A percentile compares a stretch with the other conserved stretches of the same genome.
These are phyloP conservation scores for Cotesia glomerata DNA, from an alignment of 1,140 invertebrate genomes.

Conservation along the genomic window DNA sequence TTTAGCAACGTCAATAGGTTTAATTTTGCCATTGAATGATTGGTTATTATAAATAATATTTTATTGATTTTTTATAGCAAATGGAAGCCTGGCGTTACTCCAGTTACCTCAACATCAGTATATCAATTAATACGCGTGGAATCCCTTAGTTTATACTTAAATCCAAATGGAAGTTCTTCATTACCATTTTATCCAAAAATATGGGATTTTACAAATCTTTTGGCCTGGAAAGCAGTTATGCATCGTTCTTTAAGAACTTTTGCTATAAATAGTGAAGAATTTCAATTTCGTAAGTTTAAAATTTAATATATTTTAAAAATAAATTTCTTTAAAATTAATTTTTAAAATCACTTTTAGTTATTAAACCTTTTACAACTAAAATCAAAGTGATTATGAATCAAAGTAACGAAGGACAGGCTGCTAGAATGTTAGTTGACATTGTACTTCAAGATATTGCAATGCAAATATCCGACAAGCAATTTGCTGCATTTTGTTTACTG, in stretches of 20 bases:
- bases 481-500: constrained; percentile 72
- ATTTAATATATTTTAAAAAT: not conserved
- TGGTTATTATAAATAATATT: constrained; percentile 26
- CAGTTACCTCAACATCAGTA: constrained; percentile 69
- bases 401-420: constrained; percentile 73
- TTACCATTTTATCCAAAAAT: constrained; percentile 59
- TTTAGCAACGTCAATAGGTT: too few relatives aligned
- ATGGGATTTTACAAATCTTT: constrained; percentile 67
- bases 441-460: constrained; percentile 79
- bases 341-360: constrained; percentile 59
- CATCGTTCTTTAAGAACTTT: constrained; percentile 77
- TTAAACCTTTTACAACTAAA: constrained; percentile 78
- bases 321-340: constrained; percentile 14
- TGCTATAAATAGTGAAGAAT: constrained; percentile 74
- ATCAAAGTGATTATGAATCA: constrained; percentile 82
- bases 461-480: constrained; percentile 76
- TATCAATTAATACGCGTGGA: constrained; percentile 82
- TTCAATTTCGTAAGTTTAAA: constrained; percentile 74
- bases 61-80: constrained; percentile 64
- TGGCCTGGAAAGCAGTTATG: constrained; percentile 75
- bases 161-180: constrained; percentile 66
- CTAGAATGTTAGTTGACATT: constrained; percentile 76
- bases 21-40: not conserved
- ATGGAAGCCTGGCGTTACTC: constrained; percentile 78
- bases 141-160: constrained; percentile 80